Evolutionary conservation across 1,140 invertebrate genomes (phyloP), one percentile per base, ranked within the genome.

Genomic region (Saccostrea echinata): DNA sequence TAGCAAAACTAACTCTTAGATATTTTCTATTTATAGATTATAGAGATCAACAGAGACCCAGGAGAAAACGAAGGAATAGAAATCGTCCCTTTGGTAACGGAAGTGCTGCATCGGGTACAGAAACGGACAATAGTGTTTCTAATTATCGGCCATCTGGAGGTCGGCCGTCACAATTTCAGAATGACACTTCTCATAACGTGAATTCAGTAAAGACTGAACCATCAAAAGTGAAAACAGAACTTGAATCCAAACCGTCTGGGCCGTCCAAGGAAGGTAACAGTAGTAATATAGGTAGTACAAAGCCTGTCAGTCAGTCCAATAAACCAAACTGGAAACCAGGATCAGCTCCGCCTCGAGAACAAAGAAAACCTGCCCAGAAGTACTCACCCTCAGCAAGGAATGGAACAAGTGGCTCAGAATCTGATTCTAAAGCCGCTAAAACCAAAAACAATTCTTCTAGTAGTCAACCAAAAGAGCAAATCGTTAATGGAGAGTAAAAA

Each of bases 51-150:
- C n/a, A n/a, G n/a, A 88, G 89, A 35, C 84, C 91, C 88, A 86
- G 84, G 35, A 53, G 91, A 43, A 88, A 91, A 33, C 80, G 93
- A 30, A 86, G 91, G 13, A 84, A 92, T 16, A 84, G 91, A 57
- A 90, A 90, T 68, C 91, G 92, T 52, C 84, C 90, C 35, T 88
- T 91, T 84, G 92, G 92, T 27, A 93, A 92, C 86, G 91, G 90
- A 43, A 91, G 93, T 85, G 90, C 91, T 27, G 92, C 92, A 12
- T 94, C 93, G 16, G 94, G 93, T 43, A 94, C 94, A 53, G 94
- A 94, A 88, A 94, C 94, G 0, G 94, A 94, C 86, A 94, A 92
- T 68, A 94, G 93, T 91, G 91, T 92, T 27, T 93, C 92, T 51
- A 94, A 93, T 87, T 93, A 92, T 64, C 88, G 92, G 13, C 87